Evolutionary conservation across 2,888 invertebrate species (phyloP).

Genomic region (Euplagia quadripunctaria): DNA sequence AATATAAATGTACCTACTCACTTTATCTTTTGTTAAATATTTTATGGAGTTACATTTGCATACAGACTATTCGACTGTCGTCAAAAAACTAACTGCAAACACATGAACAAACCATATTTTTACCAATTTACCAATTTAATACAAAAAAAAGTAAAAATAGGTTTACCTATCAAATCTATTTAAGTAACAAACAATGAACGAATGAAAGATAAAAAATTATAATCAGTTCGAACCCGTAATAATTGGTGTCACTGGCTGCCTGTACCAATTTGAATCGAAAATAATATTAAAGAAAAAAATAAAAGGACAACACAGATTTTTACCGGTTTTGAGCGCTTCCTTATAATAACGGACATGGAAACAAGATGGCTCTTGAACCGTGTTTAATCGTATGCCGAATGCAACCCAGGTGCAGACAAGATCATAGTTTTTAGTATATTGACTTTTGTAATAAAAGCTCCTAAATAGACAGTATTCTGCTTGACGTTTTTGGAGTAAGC

Average conservation of each 20-base stretch:
- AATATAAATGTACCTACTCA: constrained; percentile 14
- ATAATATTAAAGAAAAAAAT: constrained; percentile 28
- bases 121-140: too few species aligned
- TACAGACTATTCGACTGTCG: background rate
- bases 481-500: background rate
- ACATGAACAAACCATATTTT: too few species aligned
- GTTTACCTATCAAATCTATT: background rate
- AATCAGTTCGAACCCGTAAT: constrained; percentile 10
- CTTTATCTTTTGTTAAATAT: too few species aligned
- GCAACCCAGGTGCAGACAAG: background rate
- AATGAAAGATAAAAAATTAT: background rate
- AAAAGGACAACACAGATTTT: constrained; percentile 39
- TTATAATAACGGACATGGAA: constrained; percentile 11
- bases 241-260: constrained; percentile 18
- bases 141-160: too few species aligned
- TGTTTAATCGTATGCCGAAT: too few species aligned
- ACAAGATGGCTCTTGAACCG: background rate
- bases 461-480: background rate
- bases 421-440: background rate
- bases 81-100: background rate
- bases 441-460: background rate
- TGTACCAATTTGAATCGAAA: constrained; percentile 21
- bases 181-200: background rate
- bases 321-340: constrained; percentile 36
- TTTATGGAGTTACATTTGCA: background rate